Conservation (phyloP, 2,888 invertebrate genomes). For the Lochmaea capreae region DNA sequence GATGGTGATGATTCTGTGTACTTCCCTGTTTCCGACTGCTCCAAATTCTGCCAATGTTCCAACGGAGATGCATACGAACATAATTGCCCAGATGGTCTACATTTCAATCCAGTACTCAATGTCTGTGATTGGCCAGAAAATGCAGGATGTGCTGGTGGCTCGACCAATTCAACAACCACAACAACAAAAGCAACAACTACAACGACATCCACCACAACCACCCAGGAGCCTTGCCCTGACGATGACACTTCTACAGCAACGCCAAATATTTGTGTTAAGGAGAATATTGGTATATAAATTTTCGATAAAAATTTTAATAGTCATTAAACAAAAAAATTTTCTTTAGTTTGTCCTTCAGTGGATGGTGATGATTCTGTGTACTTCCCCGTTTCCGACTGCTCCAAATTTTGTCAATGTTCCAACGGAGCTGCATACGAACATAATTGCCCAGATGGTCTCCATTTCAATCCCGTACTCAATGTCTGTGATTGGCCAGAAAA, state of each 20-base stretch:
- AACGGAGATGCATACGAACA: no score
- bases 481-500: slow-evolving; percentile 38
- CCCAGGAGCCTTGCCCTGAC: neutral
- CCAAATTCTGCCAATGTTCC: no score
- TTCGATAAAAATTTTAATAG: no score
- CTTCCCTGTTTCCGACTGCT: no score
- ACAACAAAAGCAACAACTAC: neutral
- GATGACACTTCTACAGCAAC: neutral
- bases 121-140: no score
- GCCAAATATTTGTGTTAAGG: neutral
- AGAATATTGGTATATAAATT: neutral
- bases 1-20: no score
- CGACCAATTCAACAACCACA: no score
- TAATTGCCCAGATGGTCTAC: no score
- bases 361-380: slow-evolving; percentile 39
- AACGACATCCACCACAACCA: neutral
- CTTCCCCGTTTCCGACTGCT: slow-evolving; percentile 36
- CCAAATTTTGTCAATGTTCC: slow-evolving; percentile 44
- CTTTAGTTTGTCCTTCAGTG: no score
- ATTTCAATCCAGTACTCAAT: no score
- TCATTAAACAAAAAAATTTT: no score
- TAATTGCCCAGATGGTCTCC: slow-evolving; percentile 40
- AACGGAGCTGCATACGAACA: slow-evolving; percentile 39
- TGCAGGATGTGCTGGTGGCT: no score
- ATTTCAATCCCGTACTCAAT: slow-evolving; percentile 41